Conservation (phyloP, 2,797 vertebrate genomes). For the Prunella strophiata region DNA sequence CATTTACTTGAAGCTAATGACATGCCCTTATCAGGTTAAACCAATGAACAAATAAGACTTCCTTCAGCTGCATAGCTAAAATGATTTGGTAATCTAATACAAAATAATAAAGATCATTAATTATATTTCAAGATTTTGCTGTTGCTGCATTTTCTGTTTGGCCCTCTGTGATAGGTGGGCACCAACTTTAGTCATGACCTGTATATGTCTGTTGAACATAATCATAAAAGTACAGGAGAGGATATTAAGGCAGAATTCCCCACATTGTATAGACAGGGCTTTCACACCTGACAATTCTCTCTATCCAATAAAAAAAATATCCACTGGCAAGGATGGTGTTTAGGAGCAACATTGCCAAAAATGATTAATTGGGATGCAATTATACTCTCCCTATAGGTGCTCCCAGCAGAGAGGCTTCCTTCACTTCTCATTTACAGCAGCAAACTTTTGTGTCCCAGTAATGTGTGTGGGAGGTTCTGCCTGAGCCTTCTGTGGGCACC, state of each 20-base stretch:
- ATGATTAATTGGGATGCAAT: neutral
- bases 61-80: neutral
- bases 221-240: neutral
- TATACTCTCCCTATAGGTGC: neutral
- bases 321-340: neutral
- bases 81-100: neutral
- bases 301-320: neutral
- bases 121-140: neutral
- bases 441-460: neutral
- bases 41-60: slow-evolving; percentile 11
- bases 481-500: neutral
- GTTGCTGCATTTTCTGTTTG: neutral
- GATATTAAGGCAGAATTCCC: neutral
- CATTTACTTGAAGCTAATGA: slow-evolving; percentile 13
- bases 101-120: slow-evolving; percentile 16
- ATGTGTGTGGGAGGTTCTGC: neutral
- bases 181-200: neutral
- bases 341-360: neutral
- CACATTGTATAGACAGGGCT: neutral
- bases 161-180: neutral
- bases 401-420: neutral
- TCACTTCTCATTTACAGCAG: neutral
- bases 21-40: slow-evolving; percentile 32
- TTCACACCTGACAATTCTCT: neutral
- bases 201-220: neutral